phyloP scores from a whole-genome alignment of 2,113 vertebrate species.

The Lamprotornis superbus region DNA sequence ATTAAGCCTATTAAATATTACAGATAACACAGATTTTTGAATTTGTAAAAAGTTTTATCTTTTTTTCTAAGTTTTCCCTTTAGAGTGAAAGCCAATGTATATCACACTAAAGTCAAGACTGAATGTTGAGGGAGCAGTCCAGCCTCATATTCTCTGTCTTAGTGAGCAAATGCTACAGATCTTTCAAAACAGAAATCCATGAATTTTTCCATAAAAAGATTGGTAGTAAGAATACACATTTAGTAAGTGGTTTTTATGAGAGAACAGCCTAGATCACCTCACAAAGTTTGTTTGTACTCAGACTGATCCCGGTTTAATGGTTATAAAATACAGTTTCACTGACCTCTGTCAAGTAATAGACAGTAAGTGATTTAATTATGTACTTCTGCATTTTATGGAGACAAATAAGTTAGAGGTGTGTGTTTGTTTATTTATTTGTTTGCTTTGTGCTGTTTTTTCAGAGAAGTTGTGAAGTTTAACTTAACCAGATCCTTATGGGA shows the following conservation, averaged over 20 bases:
- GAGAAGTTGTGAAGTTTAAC: not conserved
- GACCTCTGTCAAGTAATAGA: not conserved
- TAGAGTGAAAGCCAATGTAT: not conserved
- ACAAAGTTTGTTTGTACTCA: not conserved
- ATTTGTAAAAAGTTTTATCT: not conserved
- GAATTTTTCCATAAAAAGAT: not conserved
- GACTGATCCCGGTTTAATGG: not conserved
- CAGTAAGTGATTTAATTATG: not conserved
- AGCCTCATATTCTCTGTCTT: not conserved
- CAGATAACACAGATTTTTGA: not conserved
- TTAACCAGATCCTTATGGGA: not conserved
- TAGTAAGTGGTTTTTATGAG: not conserved
- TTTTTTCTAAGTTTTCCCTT: not conserved
- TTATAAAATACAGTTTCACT: not conserved
- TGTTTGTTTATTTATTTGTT: no score
- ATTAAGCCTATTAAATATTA: not conserved
- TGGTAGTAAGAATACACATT: not conserved
- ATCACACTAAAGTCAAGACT: not conserved
- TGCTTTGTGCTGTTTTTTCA: not conserved
- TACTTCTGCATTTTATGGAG: not conserved
- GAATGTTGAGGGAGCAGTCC: not conserved
- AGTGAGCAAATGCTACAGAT: not conserved
- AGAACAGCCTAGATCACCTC: not conserved
- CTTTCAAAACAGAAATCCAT: not conserved
- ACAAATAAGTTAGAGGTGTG: not conserved